phyloP scores from a whole-genome alignment of 1,140 invertebrate species.

The Leptonema lineaticorne region DNA sequence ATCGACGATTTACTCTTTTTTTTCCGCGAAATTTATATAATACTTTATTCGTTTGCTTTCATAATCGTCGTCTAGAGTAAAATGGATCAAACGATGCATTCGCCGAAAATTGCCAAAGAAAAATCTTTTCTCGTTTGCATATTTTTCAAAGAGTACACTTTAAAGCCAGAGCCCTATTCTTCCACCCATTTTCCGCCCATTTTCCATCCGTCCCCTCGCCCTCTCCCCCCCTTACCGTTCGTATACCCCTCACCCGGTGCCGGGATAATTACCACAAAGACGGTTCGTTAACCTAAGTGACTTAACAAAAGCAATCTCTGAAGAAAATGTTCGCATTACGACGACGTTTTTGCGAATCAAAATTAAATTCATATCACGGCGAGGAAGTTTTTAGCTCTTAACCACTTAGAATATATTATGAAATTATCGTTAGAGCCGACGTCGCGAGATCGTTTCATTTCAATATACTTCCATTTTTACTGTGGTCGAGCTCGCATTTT shows the following conservation, averaged over 20 bases:
- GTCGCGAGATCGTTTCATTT: not conserved
- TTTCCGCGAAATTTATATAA: too few species aligned
- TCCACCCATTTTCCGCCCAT: not conserved
- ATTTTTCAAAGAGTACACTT: conserved; percentile 1
- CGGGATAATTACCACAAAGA: conserved; percentile 30
- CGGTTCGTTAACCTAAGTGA: conserved; percentile 32
- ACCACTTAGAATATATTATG: conserved; percentile 12
- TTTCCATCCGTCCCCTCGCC: not conserved
- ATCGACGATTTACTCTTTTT: too few species aligned
- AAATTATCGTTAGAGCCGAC: conserved; percentile 11
- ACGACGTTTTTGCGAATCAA: conserved; percentile 23
- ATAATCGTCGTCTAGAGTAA: too few species aligned
- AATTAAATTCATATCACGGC: conserved; percentile 20
- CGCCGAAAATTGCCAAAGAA: not conserved
- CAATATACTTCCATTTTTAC: not conserved
- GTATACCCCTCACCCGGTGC: not conserved
- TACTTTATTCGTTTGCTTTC: too few species aligned
- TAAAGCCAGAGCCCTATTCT: not conserved
- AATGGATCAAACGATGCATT: not conserved
- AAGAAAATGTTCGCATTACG: conserved; percentile 25
- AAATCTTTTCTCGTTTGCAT: conserved; percentile 15
- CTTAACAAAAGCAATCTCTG: conserved; percentile 30
- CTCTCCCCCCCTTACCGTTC: too few species aligned
- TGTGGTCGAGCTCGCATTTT: not conserved
- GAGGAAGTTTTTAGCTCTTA: conserved; percentile 8